A percentile compares a stretch with the other conserved stretches of the same genome.
These are phyloP conservation scores for Gandaritis pyraliata DNA, from an alignment of 2,888 invertebrate species.

Conservation along the genomic window DNA sequence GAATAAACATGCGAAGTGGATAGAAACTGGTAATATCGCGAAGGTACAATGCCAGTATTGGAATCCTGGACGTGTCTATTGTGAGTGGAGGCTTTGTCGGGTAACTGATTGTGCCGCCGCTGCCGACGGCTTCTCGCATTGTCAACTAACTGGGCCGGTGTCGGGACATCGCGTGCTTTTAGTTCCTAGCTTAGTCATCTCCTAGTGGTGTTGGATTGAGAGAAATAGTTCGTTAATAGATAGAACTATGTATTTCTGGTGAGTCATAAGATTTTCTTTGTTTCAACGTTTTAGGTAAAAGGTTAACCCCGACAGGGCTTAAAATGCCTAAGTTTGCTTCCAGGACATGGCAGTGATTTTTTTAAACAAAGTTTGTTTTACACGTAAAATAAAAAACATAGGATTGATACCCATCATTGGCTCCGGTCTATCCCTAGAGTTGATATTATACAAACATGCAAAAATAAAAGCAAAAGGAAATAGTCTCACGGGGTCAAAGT, in stretches of 20 bases:
- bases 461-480: too few relatives aligned
- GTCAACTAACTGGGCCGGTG: conserved; percentile 3
- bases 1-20: background rate
- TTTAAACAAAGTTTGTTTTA: background rate
- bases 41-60: conserved; percentile 6
- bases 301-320: too few relatives aligned
- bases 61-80: conserved; percentile 5
- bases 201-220: background rate
- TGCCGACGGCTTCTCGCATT: conserved; percentile 1
- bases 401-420: too few relatives aligned
- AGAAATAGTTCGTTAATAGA: background rate
- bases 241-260: background rate
- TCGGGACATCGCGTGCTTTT: conserved; percentile 12
- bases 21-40: background rate
- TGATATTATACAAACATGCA: too few relatives aligned
- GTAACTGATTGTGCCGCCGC: conserved; percentile 9
- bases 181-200: background rate
- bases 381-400: too few relatives aligned
- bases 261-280: background rate
- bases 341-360: too few relatives aligned
- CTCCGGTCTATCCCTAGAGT: too few relatives aligned
- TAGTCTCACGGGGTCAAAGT: too few relatives aligned
- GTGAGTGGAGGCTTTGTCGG: conserved; percentile 8
- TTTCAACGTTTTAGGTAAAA: background rate
- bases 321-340: too few relatives aligned